Conservation (phyloP, 2,888 invertebrate genomes). For the Aricia artaxerxes region DNA sequence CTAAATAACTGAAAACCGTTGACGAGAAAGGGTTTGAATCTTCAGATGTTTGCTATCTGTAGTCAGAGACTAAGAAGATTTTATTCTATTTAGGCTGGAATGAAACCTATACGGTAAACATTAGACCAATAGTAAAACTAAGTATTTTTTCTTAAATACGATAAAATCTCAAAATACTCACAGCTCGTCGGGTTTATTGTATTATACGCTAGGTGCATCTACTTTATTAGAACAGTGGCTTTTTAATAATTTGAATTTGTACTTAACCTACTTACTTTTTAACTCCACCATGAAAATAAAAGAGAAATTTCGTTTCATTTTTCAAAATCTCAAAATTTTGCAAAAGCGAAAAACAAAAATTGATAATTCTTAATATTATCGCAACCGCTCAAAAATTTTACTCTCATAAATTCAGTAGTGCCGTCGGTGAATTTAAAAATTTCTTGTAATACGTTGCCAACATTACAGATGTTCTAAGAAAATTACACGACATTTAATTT, state of each 20-base stretch:
- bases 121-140: slow-evolving; percentile 67
- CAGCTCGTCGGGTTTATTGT: slow-evolving; percentile 80
- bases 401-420: slow-evolving; percentile 38
- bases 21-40: slow-evolving; percentile 6
- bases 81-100: slow-evolving; percentile 75
- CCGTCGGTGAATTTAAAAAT: slow-evolving; percentile 45
- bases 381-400: slow-evolving; percentile 44
- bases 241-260: slow-evolving; percentile 79
- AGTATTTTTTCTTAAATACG: slow-evolving; percentile 73
- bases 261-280: slow-evolving; percentile 73
- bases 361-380: slow-evolving; percentile 37
- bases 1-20: slow-evolving; percentile 1
- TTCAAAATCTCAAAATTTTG: slow-evolving; percentile 40
- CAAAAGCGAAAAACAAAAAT: slow-evolving; percentile 40
- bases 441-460: slow-evolving; percentile 56
- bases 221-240: slow-evolving; percentile 80
- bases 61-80: slow-evolving; percentile 57
- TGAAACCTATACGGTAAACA: slow-evolving; percentile 63
- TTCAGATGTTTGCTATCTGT: slow-evolving; percentile 20
- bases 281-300: slow-evolving; percentile 60
- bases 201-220: slow-evolving; percentile 79
- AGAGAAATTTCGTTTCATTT: slow-evolving; percentile 40
- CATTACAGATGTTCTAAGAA: slow-evolving; percentile 66
- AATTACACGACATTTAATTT: slow-evolving; percentile 70
- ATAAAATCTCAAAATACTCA: slow-evolving; percentile 81